A percentile compares a stretch with the other conserved stretches of the same genome.
Conservation (phyloP, 23 tunicate genomes). For the Styela clava region DNA sequence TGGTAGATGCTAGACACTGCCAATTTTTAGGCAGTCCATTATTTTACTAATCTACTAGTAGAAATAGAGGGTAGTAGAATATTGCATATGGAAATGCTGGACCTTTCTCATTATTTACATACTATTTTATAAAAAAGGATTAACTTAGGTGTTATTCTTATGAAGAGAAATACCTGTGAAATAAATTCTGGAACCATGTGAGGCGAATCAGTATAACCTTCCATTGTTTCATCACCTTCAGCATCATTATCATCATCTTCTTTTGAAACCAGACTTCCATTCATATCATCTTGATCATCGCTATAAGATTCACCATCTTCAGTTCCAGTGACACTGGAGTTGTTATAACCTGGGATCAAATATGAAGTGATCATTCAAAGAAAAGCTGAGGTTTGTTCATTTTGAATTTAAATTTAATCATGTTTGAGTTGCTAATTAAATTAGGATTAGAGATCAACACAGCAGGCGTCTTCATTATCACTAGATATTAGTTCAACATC, state of each 20-base stretch:
- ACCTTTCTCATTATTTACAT: too few species aligned
- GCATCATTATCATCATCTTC: neutral
- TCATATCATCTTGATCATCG: constrained; percentile 35
- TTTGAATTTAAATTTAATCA: neutral
- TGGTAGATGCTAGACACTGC: too few species aligned
- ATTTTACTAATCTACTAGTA: too few species aligned
- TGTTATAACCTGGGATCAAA: constrained; percentile 22
- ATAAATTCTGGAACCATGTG: constrained; percentile 92
- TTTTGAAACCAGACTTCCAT: neutral
- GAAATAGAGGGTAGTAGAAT: too few species aligned
- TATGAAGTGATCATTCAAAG: neutral
- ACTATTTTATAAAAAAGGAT: too few species aligned
- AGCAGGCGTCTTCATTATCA: too few species aligned
- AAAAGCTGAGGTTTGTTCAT: neutral
- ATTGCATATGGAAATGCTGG: too few species aligned
- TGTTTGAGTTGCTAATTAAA: neutral
- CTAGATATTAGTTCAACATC: too few species aligned
- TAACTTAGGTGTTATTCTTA: too few species aligned
- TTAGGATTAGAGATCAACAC: too few species aligned
- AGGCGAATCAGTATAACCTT: constrained; percentile 67
- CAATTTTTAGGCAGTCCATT: too few species aligned
- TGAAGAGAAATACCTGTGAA: constrained; percentile 40
- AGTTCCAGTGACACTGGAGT: constrained; percentile 35
- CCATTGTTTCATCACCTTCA: constrained; percentile 2
- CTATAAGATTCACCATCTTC: constrained; percentile 41